phyloP scores from a whole-genome alignment of 2,797 vertebrate genomes.

The Falco peregrinus region DNA sequence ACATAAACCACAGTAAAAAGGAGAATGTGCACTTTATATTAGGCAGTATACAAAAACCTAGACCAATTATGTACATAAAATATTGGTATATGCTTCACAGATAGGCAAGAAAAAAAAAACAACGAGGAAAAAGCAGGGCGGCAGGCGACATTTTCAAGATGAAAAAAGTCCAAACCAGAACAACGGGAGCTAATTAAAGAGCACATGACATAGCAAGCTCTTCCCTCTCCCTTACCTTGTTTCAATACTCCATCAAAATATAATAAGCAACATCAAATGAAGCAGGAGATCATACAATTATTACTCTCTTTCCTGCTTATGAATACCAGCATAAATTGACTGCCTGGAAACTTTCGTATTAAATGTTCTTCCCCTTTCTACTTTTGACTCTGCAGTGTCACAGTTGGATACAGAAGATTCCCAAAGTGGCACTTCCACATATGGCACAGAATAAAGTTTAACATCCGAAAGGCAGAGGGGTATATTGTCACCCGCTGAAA shows the following conservation, averaged over 20 bases:
- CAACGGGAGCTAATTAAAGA: neutral
- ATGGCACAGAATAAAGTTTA: neutral
- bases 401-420: neutral
- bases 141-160: neutral
- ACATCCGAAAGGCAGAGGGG: neutral
- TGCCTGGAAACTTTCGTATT: neutral
- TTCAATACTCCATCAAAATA: neutral
- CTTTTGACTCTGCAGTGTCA: neutral
- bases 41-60: slow-evolving; percentile 33
- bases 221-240: neutral
- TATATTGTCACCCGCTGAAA: neutral
- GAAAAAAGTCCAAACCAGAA: neutral
- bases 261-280: neutral
- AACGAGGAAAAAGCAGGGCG: neutral
- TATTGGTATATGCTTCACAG: neutral
- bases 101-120: neutral
- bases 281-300: neutral
- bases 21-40: slow-evolving; percentile 52
- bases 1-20: slow-evolving; percentile 66
- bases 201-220: neutral
- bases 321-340: neutral
- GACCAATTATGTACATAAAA: slow-evolving; percentile 48
- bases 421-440: neutral
- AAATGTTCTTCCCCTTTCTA: neutral
- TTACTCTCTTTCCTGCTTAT: neutral